Evolutionary conservation across 1,140 invertebrate genomes (phyloP), one percentile per base, ranked within the genome.

Genomic region (Drosophila chauvacae): DNA sequence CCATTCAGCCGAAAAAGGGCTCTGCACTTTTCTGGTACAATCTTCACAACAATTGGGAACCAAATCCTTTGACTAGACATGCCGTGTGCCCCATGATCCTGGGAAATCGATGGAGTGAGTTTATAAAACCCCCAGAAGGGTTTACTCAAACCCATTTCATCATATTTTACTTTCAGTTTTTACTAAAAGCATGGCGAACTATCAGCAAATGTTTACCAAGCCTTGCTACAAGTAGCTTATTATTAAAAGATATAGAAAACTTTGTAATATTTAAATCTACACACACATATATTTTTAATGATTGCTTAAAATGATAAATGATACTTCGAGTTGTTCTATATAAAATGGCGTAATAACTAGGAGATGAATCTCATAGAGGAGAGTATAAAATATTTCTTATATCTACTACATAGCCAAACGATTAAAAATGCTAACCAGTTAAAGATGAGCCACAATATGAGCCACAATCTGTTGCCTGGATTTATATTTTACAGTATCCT

Each of bases 31-130:
- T 77, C 23, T 77, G 74, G 74, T 77, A 77, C 14, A 77, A 77
- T 47, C 44, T 77, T 1, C 74, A 77, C 14, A 77, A 77, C 16
- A 33, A 77, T 61, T 42, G 73, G 9, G 73, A 77, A 18, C 74
- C 74, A 2, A 68, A 77, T 50, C 14, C 44, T 7, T 30, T 77
- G 35, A 50, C 62, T 30, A 33, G 39, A 14, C 74, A 77, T 37
- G 72, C 55, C 0, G 74, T 77, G 1, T 77, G 74, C 26, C 74
- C 74, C 37, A 68, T 48, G 39, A 77, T 68, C 10, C 14, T 50
- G 3, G 74, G 74, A 16, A 77, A 56, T n/a, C 48, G 74, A 33
- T 77, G 74, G 74, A 55, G 74, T 77, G 18, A 61, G 74, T 48
- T 18, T 0, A 5, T 10, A 1, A 3, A 23, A 28, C 0, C 2